Evolutionary conservation across 2,797 vertebrate genomes (phyloP).

Genomic region (Sphenopsis melanotis): DNA sequence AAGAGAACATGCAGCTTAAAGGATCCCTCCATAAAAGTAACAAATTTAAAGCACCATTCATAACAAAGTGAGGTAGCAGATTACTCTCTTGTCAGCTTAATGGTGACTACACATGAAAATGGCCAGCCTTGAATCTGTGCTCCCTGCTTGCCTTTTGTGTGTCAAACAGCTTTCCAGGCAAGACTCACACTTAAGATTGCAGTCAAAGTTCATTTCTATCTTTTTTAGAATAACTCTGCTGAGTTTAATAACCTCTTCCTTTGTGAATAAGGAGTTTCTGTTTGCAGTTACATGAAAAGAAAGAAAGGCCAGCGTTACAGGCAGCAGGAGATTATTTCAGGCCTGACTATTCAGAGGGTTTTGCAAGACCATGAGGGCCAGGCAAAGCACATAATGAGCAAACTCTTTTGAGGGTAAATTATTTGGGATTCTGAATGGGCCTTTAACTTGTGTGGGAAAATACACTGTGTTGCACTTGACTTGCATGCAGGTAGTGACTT

Average conservation of each 20-base stretch:
- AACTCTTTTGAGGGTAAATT: slow-evolving; percentile 64
- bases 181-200: neutral
- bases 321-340: slow-evolving; percentile 66
- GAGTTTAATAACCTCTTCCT: slow-evolving; percentile 65
- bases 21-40: neutral
- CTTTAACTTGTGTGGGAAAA: neutral
- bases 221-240: slow-evolving; percentile 51
- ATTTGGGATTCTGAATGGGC: slow-evolving; percentile 53
- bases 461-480: neutral
- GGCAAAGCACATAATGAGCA: slow-evolving; percentile 60
- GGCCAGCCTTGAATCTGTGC: neutral
- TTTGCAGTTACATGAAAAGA: slow-evolving; percentile 63
- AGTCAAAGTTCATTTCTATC: slow-evolving; percentile 28
- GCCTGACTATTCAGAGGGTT: slow-evolving; percentile 49
- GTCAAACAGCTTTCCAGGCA: neutral
- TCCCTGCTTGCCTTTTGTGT: neutral
- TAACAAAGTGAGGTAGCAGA: slow-evolving; percentile 2
- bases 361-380: slow-evolving; percentile 29
- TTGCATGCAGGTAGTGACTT: neutral
- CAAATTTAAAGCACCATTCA: neutral
- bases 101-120: neutral
- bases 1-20: neutral
- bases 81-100: neutral
- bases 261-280: slow-evolving; percentile 69
- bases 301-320: slow-evolving; percentile 40